Base-by-base conservation (phyloP, 2,113 vertebrate species). In the Limnothrissa miodon region DNA sequence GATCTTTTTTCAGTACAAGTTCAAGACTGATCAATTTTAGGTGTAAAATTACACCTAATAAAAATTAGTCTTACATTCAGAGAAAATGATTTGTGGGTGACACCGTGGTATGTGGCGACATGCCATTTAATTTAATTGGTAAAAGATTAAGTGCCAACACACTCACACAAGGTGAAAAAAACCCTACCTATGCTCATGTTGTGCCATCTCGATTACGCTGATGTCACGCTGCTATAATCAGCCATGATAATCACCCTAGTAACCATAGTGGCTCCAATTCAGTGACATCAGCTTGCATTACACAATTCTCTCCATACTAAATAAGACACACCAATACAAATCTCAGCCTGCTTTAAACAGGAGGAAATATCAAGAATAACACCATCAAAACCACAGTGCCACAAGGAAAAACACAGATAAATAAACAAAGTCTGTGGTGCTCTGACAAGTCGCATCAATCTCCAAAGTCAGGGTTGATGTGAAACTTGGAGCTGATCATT, bases 401-500 rank as follows among this genome's bases (percentile, higher is more conserved):
- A 36, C 25, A 33, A 74, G 66, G 66, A 39, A 74, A 74, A 74
- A 36, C 13, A 74, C 66, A 74, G 66, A 36, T 74, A 15, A 33
- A 11, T 36, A 33, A 70, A 15, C 62, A 23, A 48, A 36, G 62
- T 70, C 62, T 39, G 29, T 13, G 4, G 9, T 70, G 29, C 62
- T 29, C 13, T 11, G 29, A 70, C 33, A 36, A 39, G 66, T 36
- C 29, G 36, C 66, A 74, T 74, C 66, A 74, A 74, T 74, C n/a
- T 11, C 66, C 66, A 74, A 74, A 74, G 29, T 74, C 9, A 36
- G 15, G 66, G 33, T 29, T 74, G 66, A 74, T 74, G 33, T 74
- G 66, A 74, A 74, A 74, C 66, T 74, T 74, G 66, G 33, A 74
- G 29, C 66, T 74, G 66, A 36, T 74, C 66, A 74, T 74, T 74